phyloP scores from a whole-genome alignment of 2,888 invertebrate genomes.

The Fabriciana adippe region DNA sequence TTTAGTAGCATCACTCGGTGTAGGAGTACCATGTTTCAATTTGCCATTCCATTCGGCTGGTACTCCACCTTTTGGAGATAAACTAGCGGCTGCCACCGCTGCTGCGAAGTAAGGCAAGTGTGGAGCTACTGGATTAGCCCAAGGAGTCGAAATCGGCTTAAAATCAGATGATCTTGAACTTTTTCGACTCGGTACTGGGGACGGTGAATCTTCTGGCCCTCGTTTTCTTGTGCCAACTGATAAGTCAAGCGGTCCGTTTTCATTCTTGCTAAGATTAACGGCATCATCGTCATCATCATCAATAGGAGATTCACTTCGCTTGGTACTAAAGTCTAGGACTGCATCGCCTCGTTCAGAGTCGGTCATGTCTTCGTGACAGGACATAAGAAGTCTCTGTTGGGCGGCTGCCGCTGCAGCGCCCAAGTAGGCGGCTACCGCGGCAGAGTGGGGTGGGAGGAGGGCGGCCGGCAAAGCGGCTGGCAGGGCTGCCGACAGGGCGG shows the following conservation, averaged over 20 bases:
- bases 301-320: conserved; percentile 80
- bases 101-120: conserved; percentile 91
- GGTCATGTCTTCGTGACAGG: conserved; percentile 87
- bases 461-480: conserved; percentile 87
- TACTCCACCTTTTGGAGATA: conserved; percentile 87
- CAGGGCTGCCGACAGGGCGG: conserved; percentile 86
- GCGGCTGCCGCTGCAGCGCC: conserved; percentile 88
- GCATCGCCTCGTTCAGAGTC: conserved; percentile 84
- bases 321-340: conserved; percentile 91
- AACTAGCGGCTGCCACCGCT: conserved; percentile 88
- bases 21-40: conserved; percentile 85
- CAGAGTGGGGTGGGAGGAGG: conserved; percentile 89
- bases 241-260: conserved; percentile 89
- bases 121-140: conserved; percentile 90
- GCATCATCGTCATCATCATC: conserved; percentile 83
- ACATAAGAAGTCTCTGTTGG: conserved; percentile 89
- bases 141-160: conserved; percentile 87
- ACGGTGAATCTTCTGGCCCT: conserved; percentile 84
- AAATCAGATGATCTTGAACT: conserved; percentile 86
- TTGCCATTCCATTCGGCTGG: conserved; percentile 90
- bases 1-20: conserved; percentile 92
- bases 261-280: conserved; percentile 87
- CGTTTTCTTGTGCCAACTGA: conserved; percentile 90
- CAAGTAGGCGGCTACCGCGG: conserved; percentile 91
- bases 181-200: conserved; percentile 85